Evolutionary conservation across 2,888 invertebrate species (phyloP).

Genomic region (Agrochola lota): DNA sequence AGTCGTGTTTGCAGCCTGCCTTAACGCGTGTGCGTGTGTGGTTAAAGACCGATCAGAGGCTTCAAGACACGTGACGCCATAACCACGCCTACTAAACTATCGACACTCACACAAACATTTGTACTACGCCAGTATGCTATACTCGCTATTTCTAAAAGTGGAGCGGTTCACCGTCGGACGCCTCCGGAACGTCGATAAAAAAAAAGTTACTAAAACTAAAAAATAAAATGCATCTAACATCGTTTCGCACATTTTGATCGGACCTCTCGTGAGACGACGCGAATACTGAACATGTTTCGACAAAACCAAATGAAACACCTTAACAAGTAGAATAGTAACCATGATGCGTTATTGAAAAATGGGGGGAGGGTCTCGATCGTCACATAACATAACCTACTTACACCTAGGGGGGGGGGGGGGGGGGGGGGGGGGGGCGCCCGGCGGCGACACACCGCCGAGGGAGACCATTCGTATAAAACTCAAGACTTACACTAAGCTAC

Average conservation of each 20-base stretch:
- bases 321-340: constrained; percentile 71
- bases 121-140: constrained; percentile 88
- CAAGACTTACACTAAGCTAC: constrained; percentile 79
- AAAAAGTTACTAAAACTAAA: constrained; percentile 78
- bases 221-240: constrained; percentile 82
- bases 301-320: constrained; percentile 64
- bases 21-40: constrained; percentile 10
- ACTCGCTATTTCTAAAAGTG: constrained; percentile 80
- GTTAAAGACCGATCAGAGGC: constrained; percentile 42
- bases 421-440: constrained; percentile 75
- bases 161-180: constrained; percentile 77
- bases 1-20: too few species aligned
- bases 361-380: constrained; percentile 71
- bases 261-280: constrained; percentile 72
- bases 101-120: constrained; percentile 85
- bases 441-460: constrained; percentile 69
- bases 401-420: constrained; percentile 75
- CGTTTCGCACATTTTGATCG: constrained; percentile 76
- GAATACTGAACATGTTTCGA: constrained; percentile 79
- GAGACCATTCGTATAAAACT: constrained; percentile 72
- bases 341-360: constrained; percentile 53
- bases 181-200: constrained; percentile 74
- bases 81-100: constrained; percentile 69
- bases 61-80: constrained; percentile 64
- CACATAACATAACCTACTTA: constrained; percentile 81